These are phyloP conservation scores for Sebastes hubbsi DNA, from an alignment of 2,797 vertebrate species.

Conservation along the genomic window DNA sequence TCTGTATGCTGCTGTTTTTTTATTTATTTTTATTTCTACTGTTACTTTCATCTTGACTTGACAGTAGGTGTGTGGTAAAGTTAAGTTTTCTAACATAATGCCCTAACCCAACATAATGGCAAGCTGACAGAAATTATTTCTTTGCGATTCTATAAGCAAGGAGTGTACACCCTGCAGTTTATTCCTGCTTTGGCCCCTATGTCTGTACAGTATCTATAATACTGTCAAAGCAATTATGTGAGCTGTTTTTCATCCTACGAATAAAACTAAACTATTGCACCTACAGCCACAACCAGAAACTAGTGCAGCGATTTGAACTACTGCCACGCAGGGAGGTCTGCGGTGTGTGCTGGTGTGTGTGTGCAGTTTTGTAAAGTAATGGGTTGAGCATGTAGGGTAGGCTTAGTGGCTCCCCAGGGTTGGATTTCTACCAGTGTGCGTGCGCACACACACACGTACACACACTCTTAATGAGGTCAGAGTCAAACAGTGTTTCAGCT, in stretches of 20 bases:
- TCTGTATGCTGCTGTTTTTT: conserved; percentile 5
- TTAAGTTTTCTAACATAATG: background rate
- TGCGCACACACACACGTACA: background rate
- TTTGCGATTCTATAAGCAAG: conserved; percentile 12
- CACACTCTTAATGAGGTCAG: conserved; percentile 77
- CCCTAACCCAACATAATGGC: background rate
- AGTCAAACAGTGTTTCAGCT: conserved; percentile 74
- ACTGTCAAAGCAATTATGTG: conserved; percentile 61
- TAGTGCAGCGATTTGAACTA: conserved; percentile 61
- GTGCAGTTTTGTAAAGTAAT: conserved; percentile 78
- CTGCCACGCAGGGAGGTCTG: conserved; percentile 63
- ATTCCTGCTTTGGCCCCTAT: conserved; percentile 32
- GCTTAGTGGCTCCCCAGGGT: conserved; percentile 75
- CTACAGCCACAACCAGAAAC: conserved; percentile 53
- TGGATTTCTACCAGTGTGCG: conserved; percentile 67
- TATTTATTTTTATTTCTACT: background rate
- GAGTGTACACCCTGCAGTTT: conserved; percentile 42
- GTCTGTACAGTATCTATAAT: conserved; percentile 55
- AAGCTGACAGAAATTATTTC: conserved; percentile 15
- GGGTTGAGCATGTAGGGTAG: conserved; percentile 75
- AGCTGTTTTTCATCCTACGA: conserved; percentile 59
- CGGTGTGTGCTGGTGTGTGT: conserved; percentile 48
- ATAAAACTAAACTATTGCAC: conserved; percentile 68
- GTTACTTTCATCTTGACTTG: conserved; percentile 2
- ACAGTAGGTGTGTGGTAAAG: background rate